These are phyloP conservation scores for Ruditapes philippinarum DNA, from an alignment of 1,140 invertebrate species.

Conservation along the genomic window DNA sequence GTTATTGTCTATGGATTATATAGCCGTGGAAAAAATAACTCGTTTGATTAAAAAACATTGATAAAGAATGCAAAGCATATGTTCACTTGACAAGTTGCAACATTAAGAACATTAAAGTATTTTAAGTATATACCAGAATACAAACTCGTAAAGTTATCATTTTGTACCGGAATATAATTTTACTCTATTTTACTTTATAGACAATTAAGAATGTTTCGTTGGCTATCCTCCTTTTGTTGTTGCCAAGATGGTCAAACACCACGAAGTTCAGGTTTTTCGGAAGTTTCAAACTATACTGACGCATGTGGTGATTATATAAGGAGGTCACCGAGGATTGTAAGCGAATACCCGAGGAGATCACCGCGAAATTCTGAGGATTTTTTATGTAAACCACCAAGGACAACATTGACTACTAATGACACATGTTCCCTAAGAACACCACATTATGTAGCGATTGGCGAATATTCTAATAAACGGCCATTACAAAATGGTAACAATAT, in stretches of 20 bases:
- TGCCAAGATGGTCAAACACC: slow-evolving; percentile 18
- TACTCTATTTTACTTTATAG: slow-evolving; percentile 17
- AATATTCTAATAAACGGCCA: background rate
- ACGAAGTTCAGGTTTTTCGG: slow-evolving; percentile 21
- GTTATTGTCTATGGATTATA: no score
- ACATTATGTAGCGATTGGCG: background rate
- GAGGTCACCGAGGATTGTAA: background rate
- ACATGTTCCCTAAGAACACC: background rate
- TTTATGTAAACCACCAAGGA: background rate
- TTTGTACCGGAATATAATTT: background rate
- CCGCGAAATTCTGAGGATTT: slow-evolving; percentile 6
- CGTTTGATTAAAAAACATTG: no score
- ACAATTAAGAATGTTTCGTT: slow-evolving; percentile 36
- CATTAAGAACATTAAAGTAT: background rate
- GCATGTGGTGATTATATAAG: background rate
- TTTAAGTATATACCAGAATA: background rate
- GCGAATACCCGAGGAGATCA: slow-evolving; percentile 5
- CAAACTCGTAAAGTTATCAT: background rate
- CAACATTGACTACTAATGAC: background rate
- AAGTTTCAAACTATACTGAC: slow-evolving; percentile 20
- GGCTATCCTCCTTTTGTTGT: background rate
- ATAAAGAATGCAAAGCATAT: no score
- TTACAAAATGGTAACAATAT: background rate
- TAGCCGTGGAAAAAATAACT: no score
- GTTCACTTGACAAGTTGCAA: no score